Base-by-base conservation (phyloP, 37 sponge, comb jelly and placozoan species). In the Dysidea cf. avara region DNA sequence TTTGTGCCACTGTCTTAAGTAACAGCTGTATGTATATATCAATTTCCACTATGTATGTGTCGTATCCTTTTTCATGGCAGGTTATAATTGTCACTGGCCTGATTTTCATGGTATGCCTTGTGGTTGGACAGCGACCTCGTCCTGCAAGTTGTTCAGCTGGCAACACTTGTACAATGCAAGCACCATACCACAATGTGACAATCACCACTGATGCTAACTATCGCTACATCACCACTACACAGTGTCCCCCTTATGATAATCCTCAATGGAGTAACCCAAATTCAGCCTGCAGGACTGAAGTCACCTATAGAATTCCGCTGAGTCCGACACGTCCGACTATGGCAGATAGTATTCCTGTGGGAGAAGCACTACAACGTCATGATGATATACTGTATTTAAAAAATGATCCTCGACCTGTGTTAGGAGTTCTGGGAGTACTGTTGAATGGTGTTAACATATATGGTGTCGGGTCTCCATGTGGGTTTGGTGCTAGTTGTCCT, bases 381-480 rank as follows among this genome's bases (percentile, higher is more conserved):
- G 33, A 32, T 26, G 34, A 50, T 18, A 30, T 77, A 2, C 25
- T 1, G 0, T 77, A 77, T 26, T 56, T 77, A 7, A 31, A n/a
- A 3, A 39, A 63, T 7, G 56, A 77, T 66, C 78, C 78, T 32
- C 18, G 22, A 2, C 78, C 78, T 33, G 49, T 66, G 33, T 24
- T 77, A 3, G 67, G 68, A 13, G 25, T 38, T 14, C 40, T 77
- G 5, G 78, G 78, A 2, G 78, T 77, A 17, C 16, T 77, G 1
- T 14, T 66, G 21, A 77, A 64, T 57, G 78, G 78, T 1, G 78
- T 77, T 0, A 52, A 53, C 18, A 7, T 64, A 2, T 77, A 35
- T 66, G 78, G 78, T 1, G 35, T 49, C 17, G 66, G 55, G 1
- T 63, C 78, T 38, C 66, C 67, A 1, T 77, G 78, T 65, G 78